Evolutionary conservation across 2,113 vertebrate species (phyloP), one percentile per base, ranked within the genome.

Genomic region (Tupaia chinensis): DNA sequence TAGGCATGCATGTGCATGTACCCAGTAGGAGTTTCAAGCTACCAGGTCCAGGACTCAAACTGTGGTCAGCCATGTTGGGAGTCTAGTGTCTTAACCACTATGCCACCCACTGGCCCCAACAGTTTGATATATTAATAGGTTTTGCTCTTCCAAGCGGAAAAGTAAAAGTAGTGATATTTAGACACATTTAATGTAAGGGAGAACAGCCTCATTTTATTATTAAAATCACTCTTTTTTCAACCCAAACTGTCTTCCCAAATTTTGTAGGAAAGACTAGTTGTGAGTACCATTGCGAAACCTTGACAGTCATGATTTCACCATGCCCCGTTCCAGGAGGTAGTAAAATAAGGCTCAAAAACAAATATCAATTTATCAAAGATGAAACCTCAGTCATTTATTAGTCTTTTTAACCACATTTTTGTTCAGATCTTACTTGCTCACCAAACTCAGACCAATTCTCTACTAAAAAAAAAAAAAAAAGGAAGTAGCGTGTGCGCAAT

Each of bases 331-430:
- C 9, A 27, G 84, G n/a, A 76, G 0, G 7, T 63, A 54, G 17
- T 9, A 58, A 90, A 8, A 6, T 32, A 61, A 79, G 22, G 6
- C 13, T 73, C 19, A 73, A 66, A 60, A 4, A 78, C 10, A 85
- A 22, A 0, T n/a, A 63, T 22, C 23, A 68, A 7, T 68, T 13
- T 27, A 44, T 66, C 3, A 54, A 25, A 87, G 29, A 58, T 65
- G 44, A 4, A 53, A 32, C 0, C 14, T 60, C 0, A 12, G 7
- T 56, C 0, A 13, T 73, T 32, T 81, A 29, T 17, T 32, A 1
- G 5, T 44, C 3, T 1, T 60, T 87, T 23, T 68, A 6, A 4
- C 11, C 5, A 54, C 12, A 82, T 66, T 73, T 73, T 73, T 70
- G 0, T 44, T 73, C 3, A 83, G 7, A 96, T 4, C 7, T 10